Conservation (phyloP, 2,888 invertebrate species). For the Seira ritae region DNA sequence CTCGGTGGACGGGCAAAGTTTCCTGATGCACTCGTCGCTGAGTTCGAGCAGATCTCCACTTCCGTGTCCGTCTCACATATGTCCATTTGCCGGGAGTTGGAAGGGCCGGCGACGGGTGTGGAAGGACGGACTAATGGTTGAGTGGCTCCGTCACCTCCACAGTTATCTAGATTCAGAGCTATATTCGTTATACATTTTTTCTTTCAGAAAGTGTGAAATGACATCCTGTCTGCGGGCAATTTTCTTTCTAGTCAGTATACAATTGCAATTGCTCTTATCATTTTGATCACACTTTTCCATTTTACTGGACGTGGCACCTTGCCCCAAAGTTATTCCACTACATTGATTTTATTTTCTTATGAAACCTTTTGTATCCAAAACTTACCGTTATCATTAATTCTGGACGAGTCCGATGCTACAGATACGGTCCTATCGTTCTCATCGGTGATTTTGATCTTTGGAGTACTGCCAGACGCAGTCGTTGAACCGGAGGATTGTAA, state of each 20-base stretch:
- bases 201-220: neutral
- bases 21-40: conserved; percentile 35
- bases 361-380: too few species aligned
- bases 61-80: conserved; percentile 47
- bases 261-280: too few species aligned
- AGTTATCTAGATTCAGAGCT: too few species aligned
- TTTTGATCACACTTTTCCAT: too few species aligned
- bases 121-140: conserved; percentile 65
- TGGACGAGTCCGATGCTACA: conserved; percentile 74
- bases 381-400: conserved; percentile 68
- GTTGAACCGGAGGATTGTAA: conserved; percentile 72
- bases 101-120: conserved; percentile 69
- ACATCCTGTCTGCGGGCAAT: too few species aligned
- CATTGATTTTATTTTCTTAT: too few species aligned
- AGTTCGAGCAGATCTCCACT: conserved; percentile 36
- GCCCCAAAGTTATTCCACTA: too few species aligned
- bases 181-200: too few species aligned
- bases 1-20: conserved; percentile 70
- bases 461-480: conserved; percentile 53
- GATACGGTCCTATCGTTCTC: conserved; percentile 76
- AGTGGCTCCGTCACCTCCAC: conserved; percentile 45
- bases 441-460: conserved; percentile 76
- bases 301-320: too few species aligned
- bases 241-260: too few species aligned
- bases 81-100: conserved; percentile 39